Conservation (phyloP, 2,888 invertebrate genomes). For the Hecatera dysodea region DNA sequence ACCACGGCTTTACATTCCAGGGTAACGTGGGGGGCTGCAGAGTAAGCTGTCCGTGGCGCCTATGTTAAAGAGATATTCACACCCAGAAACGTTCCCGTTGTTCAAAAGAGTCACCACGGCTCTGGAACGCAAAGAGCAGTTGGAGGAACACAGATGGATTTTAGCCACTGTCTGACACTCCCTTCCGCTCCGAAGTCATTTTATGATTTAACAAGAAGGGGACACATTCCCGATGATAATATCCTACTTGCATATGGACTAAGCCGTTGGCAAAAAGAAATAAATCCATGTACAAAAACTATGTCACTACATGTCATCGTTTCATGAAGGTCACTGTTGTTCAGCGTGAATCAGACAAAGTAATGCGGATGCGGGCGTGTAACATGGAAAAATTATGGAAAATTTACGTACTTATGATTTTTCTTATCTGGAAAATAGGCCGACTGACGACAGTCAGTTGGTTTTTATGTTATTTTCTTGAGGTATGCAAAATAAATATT, state of each 20-base stretch:
- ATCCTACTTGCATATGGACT: neutral
- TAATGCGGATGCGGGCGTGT: constrained; percentile 53
- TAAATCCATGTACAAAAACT: constrained; percentile 32
- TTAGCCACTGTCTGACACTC: too few species aligned
- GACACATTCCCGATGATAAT: too few species aligned
- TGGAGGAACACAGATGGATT: too few species aligned
- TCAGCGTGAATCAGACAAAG: constrained; percentile 54
- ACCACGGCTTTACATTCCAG: too few species aligned
- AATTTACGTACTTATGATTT: constrained; percentile 12
- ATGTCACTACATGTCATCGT: constrained; percentile 40
- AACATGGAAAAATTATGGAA: constrained; percentile 61
- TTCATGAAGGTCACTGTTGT: constrained; percentile 62
- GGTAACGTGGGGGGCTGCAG: too few species aligned
- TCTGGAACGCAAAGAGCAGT: too few species aligned
- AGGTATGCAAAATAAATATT: neutral
- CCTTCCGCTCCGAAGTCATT: too few species aligned
- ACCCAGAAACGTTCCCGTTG: too few species aligned
- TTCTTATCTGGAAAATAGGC: constrained; percentile 1
- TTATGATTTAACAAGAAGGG: too few species aligned
- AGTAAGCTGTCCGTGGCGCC: too few species aligned
- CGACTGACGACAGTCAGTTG: neutral
- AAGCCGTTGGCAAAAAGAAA: neutral
- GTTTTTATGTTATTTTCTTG: neutral
- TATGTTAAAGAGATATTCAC: too few species aligned
- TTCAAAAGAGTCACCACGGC: too few species aligned